These are phyloP conservation scores for Habropoda laboriosa DNA, from an alignment of 1,140 invertebrate genomes.

Conservation along the genomic window DNA sequence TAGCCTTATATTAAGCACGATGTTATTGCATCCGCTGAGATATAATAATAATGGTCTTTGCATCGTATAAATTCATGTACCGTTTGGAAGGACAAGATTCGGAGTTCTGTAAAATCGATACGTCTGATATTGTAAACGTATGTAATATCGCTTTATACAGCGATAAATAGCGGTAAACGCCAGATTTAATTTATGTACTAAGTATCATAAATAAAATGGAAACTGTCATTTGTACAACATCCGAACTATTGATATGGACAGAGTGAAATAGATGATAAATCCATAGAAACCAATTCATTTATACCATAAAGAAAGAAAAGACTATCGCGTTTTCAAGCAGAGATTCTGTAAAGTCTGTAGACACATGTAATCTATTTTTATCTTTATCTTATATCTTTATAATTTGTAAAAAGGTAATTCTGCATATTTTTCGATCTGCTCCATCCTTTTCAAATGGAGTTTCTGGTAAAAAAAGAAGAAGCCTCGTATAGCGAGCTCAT, in stretches of 20 bases:
- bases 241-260: constrained; percentile 35
- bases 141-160: constrained; percentile 8
- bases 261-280: constrained; percentile 20
- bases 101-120: neutral
- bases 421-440: neutral
- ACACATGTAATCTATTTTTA: constrained; percentile 23
- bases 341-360: constrained; percentile 3
- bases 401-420: constrained; percentile 6
- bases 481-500: constrained; percentile 21
- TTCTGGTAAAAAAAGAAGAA: constrained; percentile 23
- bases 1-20: constrained; percentile 34
- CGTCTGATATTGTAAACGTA: neutral
- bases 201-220: constrained; percentile 56
- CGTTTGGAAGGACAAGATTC: neutral
- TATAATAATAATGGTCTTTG: constrained; percentile 26
- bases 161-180: constrained; percentile 33
- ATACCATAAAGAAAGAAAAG: constrained; percentile 28
- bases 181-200: constrained; percentile 71
- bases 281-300: constrained; percentile 44
- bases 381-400: constrained; percentile 22
- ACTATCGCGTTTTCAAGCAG: constrained; percentile 35
- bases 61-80: constrained; percentile 22
- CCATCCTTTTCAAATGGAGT: constrained; percentile 6
- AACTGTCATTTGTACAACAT: constrained; percentile 64
- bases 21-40: constrained; percentile 19